phyloP scores from a whole-genome alignment of 1,140 invertebrate species.

The Heliconius himera region DNA sequence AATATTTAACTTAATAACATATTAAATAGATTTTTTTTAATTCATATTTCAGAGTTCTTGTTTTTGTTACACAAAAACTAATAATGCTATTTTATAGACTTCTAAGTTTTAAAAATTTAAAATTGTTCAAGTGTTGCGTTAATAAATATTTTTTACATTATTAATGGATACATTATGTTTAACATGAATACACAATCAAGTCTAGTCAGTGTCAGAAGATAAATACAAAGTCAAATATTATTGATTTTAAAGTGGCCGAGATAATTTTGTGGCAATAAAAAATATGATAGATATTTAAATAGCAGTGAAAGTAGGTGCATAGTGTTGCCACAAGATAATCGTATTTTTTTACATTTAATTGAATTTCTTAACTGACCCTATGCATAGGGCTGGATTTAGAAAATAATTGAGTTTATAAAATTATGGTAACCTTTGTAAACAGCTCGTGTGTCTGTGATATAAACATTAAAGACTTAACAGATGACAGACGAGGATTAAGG shows the following conservation, averaged over 20 bases:
- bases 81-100: too few species aligned
- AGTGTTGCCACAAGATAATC: not conserved
- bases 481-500: not conserved
- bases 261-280: not conserved
- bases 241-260: not conserved
- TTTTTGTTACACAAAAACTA: too few species aligned
- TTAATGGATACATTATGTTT: not conserved
- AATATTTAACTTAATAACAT: too few species aligned
- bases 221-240: not conserved
- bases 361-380: too few species aligned
- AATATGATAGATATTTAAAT: not conserved
- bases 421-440: not conserved
- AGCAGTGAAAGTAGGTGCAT: not conserved
- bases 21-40: too few species aligned
- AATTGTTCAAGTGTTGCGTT: too few species aligned
- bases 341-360: too few species aligned
- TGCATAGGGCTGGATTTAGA: too few species aligned
- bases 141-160: too few species aligned
- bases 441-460: constrained; percentile 24
- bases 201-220: constrained; percentile 12
- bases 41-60: too few species aligned
- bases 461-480: constrained; percentile 12
- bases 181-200: not conserved
- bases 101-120: too few species aligned
- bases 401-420: constrained; percentile 2